These are phyloP conservation scores for Pollachius pollachius DNA, from an alignment of 2,113 vertebrate species.

Conservation along the genomic window DNA sequence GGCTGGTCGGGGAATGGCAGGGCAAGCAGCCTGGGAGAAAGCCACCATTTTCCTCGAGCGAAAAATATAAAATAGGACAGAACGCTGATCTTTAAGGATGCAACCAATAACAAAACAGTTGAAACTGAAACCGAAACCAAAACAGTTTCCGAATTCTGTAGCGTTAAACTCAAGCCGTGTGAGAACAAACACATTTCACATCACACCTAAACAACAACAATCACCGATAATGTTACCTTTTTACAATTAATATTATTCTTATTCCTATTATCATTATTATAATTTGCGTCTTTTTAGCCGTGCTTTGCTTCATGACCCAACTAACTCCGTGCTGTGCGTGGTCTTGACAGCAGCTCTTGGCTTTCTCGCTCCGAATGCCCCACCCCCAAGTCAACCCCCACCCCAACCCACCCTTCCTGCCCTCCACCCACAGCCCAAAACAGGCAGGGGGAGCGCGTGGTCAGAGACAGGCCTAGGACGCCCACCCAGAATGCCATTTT, in stretches of 20 bases:
- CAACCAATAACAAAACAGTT: too few species aligned
- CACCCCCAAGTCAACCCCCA: slow-evolving; percentile 3
- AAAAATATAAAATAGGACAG: slow-evolving; percentile 46
- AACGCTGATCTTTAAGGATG: slow-evolving; percentile 25
- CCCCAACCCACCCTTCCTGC: slow-evolving; percentile 9
- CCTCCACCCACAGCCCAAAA: neutral
- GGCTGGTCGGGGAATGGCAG: slow-evolving; percentile 78
- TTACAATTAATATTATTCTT: slow-evolving; percentile 6
- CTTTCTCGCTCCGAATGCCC: slow-evolving; percentile 37
- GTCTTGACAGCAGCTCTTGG: slow-evolving; percentile 35
- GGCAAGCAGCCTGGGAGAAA: slow-evolving; percentile 81
- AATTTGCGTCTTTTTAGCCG: too few species aligned
- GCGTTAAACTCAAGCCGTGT: slow-evolving; percentile 19
- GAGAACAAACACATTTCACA: slow-evolving; percentile 1
- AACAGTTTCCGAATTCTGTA: slow-evolving; percentile 33
- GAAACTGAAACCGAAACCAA: too few species aligned
- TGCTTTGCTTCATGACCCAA: too few species aligned
- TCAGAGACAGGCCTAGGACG: slow-evolving; percentile 57
- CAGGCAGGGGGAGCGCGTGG: slow-evolving; percentile 34
- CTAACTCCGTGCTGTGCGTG: slow-evolving; percentile 35
- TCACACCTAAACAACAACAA: slow-evolving; percentile 15
- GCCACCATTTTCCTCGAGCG: slow-evolving; percentile 44
- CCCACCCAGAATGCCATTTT: slow-evolving; percentile 6
- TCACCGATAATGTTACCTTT: slow-evolving; percentile 18
- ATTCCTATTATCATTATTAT: slow-evolving; percentile 12